Evolutionary conservation across 92 coral and sea anemone genomes (phyloP), one percentile per base, ranked within the genome.

Genomic region (Zoanthus sociatus): DNA sequence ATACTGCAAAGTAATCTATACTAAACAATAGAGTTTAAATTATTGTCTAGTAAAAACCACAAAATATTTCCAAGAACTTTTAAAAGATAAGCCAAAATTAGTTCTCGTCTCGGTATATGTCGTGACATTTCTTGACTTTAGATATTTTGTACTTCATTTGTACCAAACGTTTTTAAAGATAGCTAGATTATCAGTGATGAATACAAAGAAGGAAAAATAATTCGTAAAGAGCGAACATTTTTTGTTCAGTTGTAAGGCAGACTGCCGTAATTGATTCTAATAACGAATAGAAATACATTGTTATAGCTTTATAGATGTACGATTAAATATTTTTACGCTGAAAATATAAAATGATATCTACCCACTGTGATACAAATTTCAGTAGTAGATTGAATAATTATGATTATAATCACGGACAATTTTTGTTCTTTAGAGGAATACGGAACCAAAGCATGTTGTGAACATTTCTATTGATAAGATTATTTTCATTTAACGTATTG

Each of bases 41-140:
- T 81, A 64, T 81, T 64, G 74, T 66, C 42, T 66, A 6, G 44
- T 20, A 54, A 30, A 64, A 63, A 81, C 32, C 85, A 66, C 61
- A 44, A 45, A 45, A 81, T 42, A 64, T 66, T 37, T 45, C 12
- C 26, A 66, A 3, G 42, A 42, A 64, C 74, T 63, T 45, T 12
- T 63, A 21, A 44, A 63, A 37, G 13, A n/a, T 42, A 66, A 64
- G 64, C 30, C 66, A 48, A 18, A 81, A 64, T 13, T 63, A 11
- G 72, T 33, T 81, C 33, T 5, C 60, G 60, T 26, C 26, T 26
- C 26, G 26, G 26, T 0, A 20, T 44, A 10, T 81, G 20, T 48
- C 66, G 10, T 64, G 37, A 20, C 26, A 11, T 79, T 37, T 37
- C 26, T 79, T 8, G 9, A 14, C 42, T 37, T 37, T 37, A 37